Base-by-base conservation (phyloP, 2,113 vertebrate species). In the Gasterosteus aculeatus region DNA sequence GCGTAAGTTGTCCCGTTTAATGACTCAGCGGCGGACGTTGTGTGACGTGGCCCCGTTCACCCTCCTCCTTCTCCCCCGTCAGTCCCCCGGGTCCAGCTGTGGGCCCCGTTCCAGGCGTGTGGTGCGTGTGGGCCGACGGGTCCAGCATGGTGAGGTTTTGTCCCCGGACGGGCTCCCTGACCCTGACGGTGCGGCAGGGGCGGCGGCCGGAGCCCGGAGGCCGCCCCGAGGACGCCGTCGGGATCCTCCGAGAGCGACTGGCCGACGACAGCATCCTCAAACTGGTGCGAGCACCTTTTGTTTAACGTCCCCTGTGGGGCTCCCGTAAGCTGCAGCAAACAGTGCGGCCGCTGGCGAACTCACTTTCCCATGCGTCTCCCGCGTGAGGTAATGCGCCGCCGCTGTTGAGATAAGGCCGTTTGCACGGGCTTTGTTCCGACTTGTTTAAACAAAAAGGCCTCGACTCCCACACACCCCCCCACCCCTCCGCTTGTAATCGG, bases 231-330 rank as follows among this genome's bases (percentile, higher is more conserved):
- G 89, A 89, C 0, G 86, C 88, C 47, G 89, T 97, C 69, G 79
- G 87, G 47, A 80, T 95, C 69, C 95, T 96, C 79, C 93, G 94
- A 85, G 95, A 94, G 87, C 94, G 92, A 78, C 92, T 95, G 57
- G 91, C 85, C 91, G 94, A 96, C 70, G 85, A 77, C 65, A 44
- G 85, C 74, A 83, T 94, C 77, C 90, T 93, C 74, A 78, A 90
- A 68, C 86, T 92, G 95, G 97, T 98, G 85, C 89, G 80, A 41
- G 18, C n/a, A 26, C 22, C 22, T 26, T 26, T 26, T 26, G 22
- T 26, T 26, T 26, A 26, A 26, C 22, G 22, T 26, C 22, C 22
- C 22, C 22, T 26, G 22, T n/a, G n/a, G n/a, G n/a, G n/a, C n/a
- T n/a, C n/a, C n/a, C n/a, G n/a, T n/a, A n/a, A n/a, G n/a, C n/a